Percentiles rank a stretch among this genome's conserved stretches.
Conservation (phyloP, 2,797 vertebrate genomes). For the Synanceia verrucosa region DNA sequence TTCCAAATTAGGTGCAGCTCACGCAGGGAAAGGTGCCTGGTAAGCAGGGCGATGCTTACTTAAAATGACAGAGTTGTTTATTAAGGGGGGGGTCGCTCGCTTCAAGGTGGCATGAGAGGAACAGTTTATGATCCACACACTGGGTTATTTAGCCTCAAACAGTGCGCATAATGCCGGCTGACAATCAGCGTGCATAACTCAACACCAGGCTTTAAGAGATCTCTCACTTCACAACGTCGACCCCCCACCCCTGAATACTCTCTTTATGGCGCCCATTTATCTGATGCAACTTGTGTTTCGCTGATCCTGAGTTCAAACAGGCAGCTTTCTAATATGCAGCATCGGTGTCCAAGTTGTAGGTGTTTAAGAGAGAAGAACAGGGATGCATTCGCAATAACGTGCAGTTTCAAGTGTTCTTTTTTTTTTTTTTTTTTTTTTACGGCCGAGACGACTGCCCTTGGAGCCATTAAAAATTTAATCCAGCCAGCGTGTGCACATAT, state of each 20-base stretch:
- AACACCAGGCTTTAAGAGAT: conserved; percentile 66
- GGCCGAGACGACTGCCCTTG: conserved; percentile 72
- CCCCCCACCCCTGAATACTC: conserved; percentile 57
- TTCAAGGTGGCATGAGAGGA: conserved; percentile 66
- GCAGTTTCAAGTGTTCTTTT: no score
- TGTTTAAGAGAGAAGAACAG: conserved; percentile 69
- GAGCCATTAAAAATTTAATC: conserved; percentile 86
- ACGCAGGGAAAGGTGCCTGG: conserved; percentile 84
- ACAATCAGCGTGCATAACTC: conserved; percentile 83
- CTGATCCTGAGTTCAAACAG: conserved; percentile 35
- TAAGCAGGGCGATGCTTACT: conserved; percentile 87
- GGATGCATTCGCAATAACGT: conserved; percentile 69
- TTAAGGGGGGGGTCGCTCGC: conserved; percentile 64
- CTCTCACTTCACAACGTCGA: conserved; percentile 57
- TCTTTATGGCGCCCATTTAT: conserved; percentile 56
- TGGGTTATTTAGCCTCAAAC: conserved; percentile 83
- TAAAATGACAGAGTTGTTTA: conserved; percentile 89
- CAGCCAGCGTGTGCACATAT: conserved; percentile 74
- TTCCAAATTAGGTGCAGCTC: conserved; percentile 88
- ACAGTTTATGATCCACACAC: conserved; percentile 81
- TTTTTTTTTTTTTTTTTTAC: conserved; percentile 67
- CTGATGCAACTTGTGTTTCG: conserved; percentile 44
- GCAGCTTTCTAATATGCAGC: conserved; percentile 53
- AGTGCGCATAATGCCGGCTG: conserved; percentile 80
- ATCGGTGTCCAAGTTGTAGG: conserved; percentile 45